phyloP scores from a whole-genome alignment of 2,888 invertebrate genomes.

The Microplitis manilae region DNA sequence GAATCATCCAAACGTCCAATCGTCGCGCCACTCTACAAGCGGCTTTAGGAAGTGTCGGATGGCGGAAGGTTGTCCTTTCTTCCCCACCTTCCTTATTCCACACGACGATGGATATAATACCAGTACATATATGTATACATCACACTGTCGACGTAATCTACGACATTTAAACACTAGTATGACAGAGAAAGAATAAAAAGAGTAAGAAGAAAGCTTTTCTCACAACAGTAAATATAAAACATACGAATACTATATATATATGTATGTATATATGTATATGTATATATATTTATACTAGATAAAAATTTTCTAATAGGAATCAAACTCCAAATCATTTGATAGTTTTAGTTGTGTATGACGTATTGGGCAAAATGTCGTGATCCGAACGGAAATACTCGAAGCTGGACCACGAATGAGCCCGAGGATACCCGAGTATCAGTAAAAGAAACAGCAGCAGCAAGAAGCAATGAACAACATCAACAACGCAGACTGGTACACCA shows the following conservation, averaged over 20 bases:
- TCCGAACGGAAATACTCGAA: conserved; percentile 64
- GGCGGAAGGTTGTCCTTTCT: conserved; percentile 56
- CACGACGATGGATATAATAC: not conserved
- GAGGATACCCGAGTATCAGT: conserved; percentile 39
- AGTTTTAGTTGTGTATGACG: conserved; percentile 21
- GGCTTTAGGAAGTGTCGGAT: conserved; percentile 60
- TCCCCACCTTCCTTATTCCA: conserved; percentile 25
- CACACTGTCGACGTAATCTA: conserved; percentile 10
- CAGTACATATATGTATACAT: not conserved
- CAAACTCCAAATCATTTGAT: conserved; percentile 52
- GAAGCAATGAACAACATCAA: conserved; percentile 21
- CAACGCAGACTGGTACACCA: conserved; percentile 14
- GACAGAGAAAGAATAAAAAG: conserved; percentile 38
- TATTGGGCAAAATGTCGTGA: conserved; percentile 30
- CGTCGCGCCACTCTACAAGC: conserved; percentile 52
- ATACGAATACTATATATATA: no score
- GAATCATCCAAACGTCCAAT: conserved; percentile 45
- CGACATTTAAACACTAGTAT: not conserved
- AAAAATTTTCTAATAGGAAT: no score
- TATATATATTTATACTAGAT: no score
- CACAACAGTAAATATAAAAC: conserved; percentile 29
- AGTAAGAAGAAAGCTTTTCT: conserved; percentile 20
- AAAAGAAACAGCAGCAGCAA: conserved; percentile 25
- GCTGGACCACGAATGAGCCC: conserved; percentile 47
- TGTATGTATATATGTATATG: no score